phyloP scores from a whole-genome alignment of 2,113 vertebrate genomes.

The Platichthys flesus region DNA sequence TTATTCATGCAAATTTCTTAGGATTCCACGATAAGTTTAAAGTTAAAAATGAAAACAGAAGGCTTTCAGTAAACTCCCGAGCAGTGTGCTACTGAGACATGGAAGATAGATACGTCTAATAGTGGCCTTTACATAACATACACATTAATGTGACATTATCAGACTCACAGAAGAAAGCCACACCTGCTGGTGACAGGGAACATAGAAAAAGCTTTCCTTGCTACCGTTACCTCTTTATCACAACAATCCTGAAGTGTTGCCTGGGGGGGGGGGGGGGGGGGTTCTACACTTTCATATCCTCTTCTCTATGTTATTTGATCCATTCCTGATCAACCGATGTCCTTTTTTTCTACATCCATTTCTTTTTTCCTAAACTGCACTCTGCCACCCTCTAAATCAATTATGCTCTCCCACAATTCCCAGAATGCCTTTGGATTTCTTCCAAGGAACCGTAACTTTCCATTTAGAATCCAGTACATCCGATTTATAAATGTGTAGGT shows the following conservation, averaged over 20 bases:
- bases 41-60: not conserved
- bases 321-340: not conserved
- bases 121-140: not conserved
- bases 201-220: conserved; percentile 5
- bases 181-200: not conserved
- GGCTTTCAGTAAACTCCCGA: too few species aligned
- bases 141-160: not conserved
- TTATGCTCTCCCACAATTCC: conserved; percentile 21
- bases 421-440: conserved; percentile 14
- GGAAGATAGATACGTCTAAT: not conserved
- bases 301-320: not conserved
- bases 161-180: not conserved
- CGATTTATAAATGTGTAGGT: not conserved
- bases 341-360: not conserved
- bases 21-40: too few species aligned
- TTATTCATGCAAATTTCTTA: not conserved
- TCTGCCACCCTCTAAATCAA: conserved; percentile 10
- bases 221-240: not conserved
- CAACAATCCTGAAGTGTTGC: conserved; percentile 4
- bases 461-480: not conserved
- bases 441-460: conserved; percentile 11
- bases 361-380: not conserved
- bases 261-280: not conserved
- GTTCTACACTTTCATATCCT: conserved; percentile 5
- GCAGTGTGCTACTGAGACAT: not conserved